Evolutionary conservation across 2,797 vertebrate species (phyloP), one percentile per base, ranked within the genome.

Genomic region (Peromyscus melanophrys): DNA sequence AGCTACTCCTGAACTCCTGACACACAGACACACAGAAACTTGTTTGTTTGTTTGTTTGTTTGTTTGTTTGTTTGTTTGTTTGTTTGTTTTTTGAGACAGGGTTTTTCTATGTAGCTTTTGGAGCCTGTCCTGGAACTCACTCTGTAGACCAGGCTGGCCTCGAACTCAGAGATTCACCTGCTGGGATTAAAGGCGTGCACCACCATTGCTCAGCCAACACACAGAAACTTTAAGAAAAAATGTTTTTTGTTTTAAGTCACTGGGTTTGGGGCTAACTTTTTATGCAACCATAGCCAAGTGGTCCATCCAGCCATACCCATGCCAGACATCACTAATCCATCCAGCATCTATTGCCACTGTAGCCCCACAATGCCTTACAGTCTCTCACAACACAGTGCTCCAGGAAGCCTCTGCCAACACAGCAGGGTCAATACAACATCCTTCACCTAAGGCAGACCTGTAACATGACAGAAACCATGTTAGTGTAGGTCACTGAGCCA

Each of bases 271-370:
- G 31, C 29, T 57, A 19, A 94, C 27, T 71, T 88, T 49, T 78
- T 93, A 59, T 3, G 25, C 19, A 40, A 77, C 16, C 34, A 84
- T 8, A 89, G 46, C 43, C 80, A 65, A 95, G 76, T n/a, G 71
- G 80, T 52, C 75, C 6, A 46, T 71, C 83, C 52, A 87, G 76
- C 71, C 80, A 92, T 16, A 94, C 21, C 52, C 57, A n/a, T n/a
- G 69, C 65, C 90, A 95, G 96, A 89, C 52, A 61, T 93, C 75
- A 61, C 88, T 67, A 69, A 84, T 93, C 78, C 52, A 84, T 92
- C 65, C 34, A 43, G 77, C 61, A 31, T 84, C 75, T 57, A 13
- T 61, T 67, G 52, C 76, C 84, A n/a, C 76, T n/a, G n/a, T 23
- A 55, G 10, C n/a, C 75, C 76, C 29, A 49, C 3, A 25, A 82